Percentiles rank a stretch among this genome's conserved stretches.
Conservation (phyloP, 1,140 invertebrate species). For the Tetramorium parvispinum region DNA sequence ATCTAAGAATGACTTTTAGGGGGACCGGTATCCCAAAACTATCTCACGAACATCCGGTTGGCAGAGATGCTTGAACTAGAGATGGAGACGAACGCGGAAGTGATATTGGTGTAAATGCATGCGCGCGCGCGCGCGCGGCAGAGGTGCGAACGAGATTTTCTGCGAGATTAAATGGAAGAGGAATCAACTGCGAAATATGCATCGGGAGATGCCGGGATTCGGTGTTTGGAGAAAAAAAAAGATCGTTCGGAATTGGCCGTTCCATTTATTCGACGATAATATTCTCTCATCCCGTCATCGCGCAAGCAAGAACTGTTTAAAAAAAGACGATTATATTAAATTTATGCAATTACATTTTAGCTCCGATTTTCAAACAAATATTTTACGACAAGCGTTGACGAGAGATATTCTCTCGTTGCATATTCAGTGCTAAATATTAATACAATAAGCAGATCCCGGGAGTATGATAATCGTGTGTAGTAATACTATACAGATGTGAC, state of each 20-base stretch:
- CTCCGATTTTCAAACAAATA: background rate
- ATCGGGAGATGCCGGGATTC: constrained; percentile 19
- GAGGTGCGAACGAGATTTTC: constrained; percentile 42
- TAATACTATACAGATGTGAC: background rate
- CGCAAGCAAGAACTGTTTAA: background rate
- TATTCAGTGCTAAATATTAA: constrained; percentile 34
- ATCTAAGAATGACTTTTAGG: constrained; percentile 36
- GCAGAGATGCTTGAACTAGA: background rate
- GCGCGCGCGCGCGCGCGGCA: background rate
- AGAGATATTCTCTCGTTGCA: background rate
- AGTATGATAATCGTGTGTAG: background rate
- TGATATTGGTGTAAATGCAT: constrained; percentile 2
- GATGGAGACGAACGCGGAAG: background rate
- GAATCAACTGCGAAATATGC: constrained; percentile 53
- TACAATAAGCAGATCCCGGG: background rate
- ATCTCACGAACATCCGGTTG: constrained; percentile 37
- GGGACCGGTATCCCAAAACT: constrained; percentile 32
- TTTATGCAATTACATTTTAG: constrained; percentile 20
- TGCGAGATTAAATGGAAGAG: constrained; percentile 56
- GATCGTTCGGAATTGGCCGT: constrained; percentile 8
- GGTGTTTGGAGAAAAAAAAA: background rate
- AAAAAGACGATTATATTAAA: constrained; percentile 7
- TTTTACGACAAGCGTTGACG: background rate
- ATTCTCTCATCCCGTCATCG: background rate
- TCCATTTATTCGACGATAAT: constrained; percentile 43